A percentile compares a stretch with the other conserved stretches of the same genome.
phyloP scores from a whole-genome alignment of 2,888 invertebrate genomes.

The Caenorhabditis sp. region DNA sequence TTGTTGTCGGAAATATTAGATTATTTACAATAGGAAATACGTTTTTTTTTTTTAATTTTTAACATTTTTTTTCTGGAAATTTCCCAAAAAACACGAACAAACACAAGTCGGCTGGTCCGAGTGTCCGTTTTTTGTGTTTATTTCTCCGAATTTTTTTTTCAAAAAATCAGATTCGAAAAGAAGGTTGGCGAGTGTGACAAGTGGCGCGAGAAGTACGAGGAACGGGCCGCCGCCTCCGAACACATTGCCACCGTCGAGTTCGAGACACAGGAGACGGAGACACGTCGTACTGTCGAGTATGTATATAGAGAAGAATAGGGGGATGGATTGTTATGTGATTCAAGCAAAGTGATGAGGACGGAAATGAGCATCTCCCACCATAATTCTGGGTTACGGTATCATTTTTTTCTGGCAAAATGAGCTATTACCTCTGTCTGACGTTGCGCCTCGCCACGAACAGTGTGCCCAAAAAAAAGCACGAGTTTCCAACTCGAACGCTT shows the following conservation, averaged over 20 bases:
- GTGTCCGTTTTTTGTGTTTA: slow-evolving; percentile 12
- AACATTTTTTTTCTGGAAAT: background rate
- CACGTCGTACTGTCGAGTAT: slow-evolving; percentile 49
- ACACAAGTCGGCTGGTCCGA: slow-evolving; percentile 52
- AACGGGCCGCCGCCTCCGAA: slow-evolving; percentile 49
- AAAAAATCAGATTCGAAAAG: slow-evolving; percentile 51
- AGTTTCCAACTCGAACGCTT: too few species aligned
- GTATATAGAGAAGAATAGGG: too few species aligned
- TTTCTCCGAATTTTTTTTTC: slow-evolving; percentile 5
- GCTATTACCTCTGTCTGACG: too few species aligned
- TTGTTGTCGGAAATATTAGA: background rate
- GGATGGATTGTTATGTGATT: too few species aligned
- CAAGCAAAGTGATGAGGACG: too few species aligned
- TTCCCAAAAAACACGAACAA: background rate
- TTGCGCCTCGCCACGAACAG: too few species aligned
- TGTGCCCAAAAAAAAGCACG: too few species aligned
- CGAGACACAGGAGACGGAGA: slow-evolving; percentile 59
- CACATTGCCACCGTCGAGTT: slow-evolving; percentile 61
- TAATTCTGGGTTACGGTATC: too few species aligned
- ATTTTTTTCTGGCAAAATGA: too few species aligned
- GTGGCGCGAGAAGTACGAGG: slow-evolving; percentile 66
- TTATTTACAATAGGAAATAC: background rate
- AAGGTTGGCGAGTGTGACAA: slow-evolving; percentile 58
- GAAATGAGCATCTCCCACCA: too few species aligned
- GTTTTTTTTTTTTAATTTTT: slow-evolving; percentile 2